phyloP scores from a whole-genome alignment of 2,888 invertebrate genomes.

The Gari tellinella region DNA sequence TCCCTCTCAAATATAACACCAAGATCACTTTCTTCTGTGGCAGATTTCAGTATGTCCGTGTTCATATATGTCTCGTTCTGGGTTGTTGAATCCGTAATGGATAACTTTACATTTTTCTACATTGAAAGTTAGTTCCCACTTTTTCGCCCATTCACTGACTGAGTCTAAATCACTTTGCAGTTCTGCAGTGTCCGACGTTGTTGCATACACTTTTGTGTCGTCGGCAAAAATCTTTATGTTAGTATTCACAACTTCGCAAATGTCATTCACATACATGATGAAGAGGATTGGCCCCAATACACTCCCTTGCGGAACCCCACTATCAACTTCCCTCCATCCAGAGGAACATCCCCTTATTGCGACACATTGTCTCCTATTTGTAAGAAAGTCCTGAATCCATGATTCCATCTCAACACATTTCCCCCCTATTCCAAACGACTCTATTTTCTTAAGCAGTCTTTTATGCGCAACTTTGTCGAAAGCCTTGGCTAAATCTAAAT shows the following conservation, averaged over 20 bases:
- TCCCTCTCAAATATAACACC: conserved; percentile 20
- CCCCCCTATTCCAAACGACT: conserved; percentile 13
- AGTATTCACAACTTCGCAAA: background rate
- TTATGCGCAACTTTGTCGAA: conserved; percentile 22
- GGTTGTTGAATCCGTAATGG: conserved; percentile 21
- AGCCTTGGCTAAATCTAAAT: conserved; percentile 29
- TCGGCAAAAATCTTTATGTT: conserved; percentile 6
- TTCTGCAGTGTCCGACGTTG: background rate
- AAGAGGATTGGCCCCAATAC: background rate
- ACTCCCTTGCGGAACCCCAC: conserved; percentile 3
- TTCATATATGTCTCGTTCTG: no score
- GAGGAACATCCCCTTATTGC: no score
- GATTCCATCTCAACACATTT: conserved; percentile 2
- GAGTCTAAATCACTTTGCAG: conserved; percentile 2
- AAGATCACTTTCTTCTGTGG: conserved; percentile 4
- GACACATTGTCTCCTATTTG: conserved; percentile 3
- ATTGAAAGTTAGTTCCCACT: conserved; percentile 3
- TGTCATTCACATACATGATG: conserved; percentile 7
- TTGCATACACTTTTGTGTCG: conserved; percentile 2
- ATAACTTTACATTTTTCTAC: conserved; percentile 17
- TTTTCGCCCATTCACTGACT: background rate
- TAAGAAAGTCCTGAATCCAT: conserved; percentile 14
- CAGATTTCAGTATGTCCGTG: no score
- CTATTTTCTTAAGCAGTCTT: conserved; percentile 10
- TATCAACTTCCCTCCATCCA: no score